Conservation (phyloP, 2,797 vertebrate genomes). For the Pipistrellus nathusii region DNA sequence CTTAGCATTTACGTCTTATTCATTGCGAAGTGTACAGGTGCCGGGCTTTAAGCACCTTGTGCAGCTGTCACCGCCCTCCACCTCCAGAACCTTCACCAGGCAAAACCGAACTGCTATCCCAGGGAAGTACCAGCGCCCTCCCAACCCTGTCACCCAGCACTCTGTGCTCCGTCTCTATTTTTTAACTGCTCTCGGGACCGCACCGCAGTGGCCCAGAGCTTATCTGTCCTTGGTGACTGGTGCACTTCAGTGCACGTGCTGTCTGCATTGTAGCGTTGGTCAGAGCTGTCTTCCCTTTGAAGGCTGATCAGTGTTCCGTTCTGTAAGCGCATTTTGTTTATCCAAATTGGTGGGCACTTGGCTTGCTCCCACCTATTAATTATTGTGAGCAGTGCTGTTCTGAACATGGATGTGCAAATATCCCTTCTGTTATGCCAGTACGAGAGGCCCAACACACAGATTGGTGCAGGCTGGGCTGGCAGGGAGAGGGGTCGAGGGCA, state of each 20-base stretch:
- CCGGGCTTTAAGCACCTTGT: not conserved
- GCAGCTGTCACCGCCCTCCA: accelerated
- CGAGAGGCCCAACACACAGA: too few relatives aligned
- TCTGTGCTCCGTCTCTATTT: not conserved
- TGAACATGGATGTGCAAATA: not conserved
- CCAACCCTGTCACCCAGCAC: accelerated
- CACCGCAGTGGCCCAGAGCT: not conserved
- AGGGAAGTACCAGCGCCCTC: accelerated
- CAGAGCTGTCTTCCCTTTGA: not conserved
- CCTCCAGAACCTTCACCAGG: not conserved
- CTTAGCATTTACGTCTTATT: not conserved
- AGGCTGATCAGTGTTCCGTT: too few relatives aligned
- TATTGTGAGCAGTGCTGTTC: not conserved
- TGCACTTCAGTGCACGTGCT: not conserved
- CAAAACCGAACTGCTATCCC: not conserved
- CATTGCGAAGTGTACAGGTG: not conserved
- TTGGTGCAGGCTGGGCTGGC: too few relatives aligned
- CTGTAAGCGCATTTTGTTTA: not conserved
- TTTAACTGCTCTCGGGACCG: not conserved
- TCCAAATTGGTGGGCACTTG: not conserved
- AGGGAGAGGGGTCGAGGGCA: too few relatives aligned
- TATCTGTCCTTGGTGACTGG: not conserved
- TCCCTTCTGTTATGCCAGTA: not conserved
- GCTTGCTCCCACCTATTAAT: not conserved
- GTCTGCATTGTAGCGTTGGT: not conserved